Base-by-base conservation (phyloP, 2,113 vertebrate genomes). In the Aleadryas rufinucha region DNA sequence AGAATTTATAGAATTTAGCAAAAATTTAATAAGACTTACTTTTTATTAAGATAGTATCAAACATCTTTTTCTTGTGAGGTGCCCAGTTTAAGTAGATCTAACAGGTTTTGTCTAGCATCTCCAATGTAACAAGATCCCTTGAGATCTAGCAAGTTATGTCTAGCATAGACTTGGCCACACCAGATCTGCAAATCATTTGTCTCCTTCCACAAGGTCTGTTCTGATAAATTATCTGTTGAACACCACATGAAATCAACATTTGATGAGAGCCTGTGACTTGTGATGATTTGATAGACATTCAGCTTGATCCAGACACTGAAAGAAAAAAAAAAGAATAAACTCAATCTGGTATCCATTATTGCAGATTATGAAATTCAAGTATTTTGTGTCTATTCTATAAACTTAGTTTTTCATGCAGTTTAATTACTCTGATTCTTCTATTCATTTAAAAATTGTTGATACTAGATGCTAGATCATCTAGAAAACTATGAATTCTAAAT, bases 361-460 rank as follows among this genome's bases (percentile, higher is more conserved):
- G 37, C 19, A 75, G 11, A 70, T 59, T 74, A 84, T 35, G 30
- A 90, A 80, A 63, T 54, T 70, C 26, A 70, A 23, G 33, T 66
- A 74, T 61, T 83, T 82, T 45, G 9, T 53, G 14, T 66, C 45
- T 90, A 11, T 83, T 94, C 45, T 47, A 31, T 42, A 81, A 81
- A 6, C 4, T 39, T 70, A 35, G 30, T 22, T 63, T 84, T 63
- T 35, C 21, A 47, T 39, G 31, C 16, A 52, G 31, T 69, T 80
- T 77, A 90, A 77, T 90, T 88, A 57, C 47, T 86, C 27, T 90
- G 35, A 92, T 90, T 95, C 64, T 85, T 89, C 66, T 77, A 61
- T 92, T 77, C 5, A 53, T 65, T 88, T 72, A 74, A 71, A 26
- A 9, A 72, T 56, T 52, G 13, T 49, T 88, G 35, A n/a, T 86